These are phyloP conservation scores for Pachyrhynchus sulphureomaculatus DNA, from an alignment of 1,140 invertebrate species.

Conservation along the genomic window DNA sequence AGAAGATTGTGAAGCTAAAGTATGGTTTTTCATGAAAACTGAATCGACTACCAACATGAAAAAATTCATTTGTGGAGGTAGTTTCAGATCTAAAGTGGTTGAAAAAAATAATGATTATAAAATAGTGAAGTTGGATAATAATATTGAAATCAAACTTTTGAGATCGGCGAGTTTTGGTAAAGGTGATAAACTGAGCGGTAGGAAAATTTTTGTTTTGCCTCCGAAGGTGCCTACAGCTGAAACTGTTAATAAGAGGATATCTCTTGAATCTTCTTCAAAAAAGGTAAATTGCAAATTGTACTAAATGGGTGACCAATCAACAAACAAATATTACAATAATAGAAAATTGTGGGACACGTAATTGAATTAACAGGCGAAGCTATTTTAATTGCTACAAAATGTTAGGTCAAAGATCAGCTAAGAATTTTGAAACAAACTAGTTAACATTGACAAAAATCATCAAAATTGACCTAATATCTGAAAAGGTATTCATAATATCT, in stretches of 20 bases:
- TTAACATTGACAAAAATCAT: no score
- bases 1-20: no score
- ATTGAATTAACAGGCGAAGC: no score
- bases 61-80: conserved; percentile 41
- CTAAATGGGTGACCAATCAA: no score
- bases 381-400: no score
- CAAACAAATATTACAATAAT: no score
- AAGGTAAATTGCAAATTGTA: conserved; percentile 1
- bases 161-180: conserved; percentile 37
- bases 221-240: conserved; percentile 31
- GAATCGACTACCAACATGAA: conserved; percentile 7
- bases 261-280: conserved; percentile 3
- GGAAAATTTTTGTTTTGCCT: conserved; percentile 37
- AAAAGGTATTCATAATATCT: no score
- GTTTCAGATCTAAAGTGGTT: conserved; percentile 40
- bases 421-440: no score
- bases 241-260: not conserved
- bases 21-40: no score
- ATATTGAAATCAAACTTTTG: conserved; percentile 37
- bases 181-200: conserved; percentile 17
- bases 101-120: conserved; percentile 41
- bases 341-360: no score
- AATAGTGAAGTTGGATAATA: conserved; percentile 34
- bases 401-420: no score
- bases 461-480: no score